Evolutionary conservation across 2,888 invertebrate genomes (phyloP), one percentile per base, ranked within the genome.

Genomic region (Xestia c-nigrum): DNA sequence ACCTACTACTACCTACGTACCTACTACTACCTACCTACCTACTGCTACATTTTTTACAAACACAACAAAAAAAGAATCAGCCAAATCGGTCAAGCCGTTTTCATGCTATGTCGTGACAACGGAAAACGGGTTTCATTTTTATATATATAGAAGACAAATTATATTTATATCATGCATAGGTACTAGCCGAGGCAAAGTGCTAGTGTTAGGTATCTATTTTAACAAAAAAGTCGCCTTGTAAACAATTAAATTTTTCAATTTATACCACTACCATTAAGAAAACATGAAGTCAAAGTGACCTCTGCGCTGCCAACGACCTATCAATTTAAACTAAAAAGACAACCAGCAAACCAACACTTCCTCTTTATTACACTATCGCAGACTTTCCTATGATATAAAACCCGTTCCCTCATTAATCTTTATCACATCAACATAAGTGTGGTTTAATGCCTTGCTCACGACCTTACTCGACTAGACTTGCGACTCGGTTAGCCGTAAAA

Each of bases 341-440:
- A 40, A 19, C 12, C 21, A 57, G 38, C 0, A 24, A 55, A 65
- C 46, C 55, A 14, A 70, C 43, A 77, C 71, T 65, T 67, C 50
- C 68, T 74, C 61, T 46, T 46, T 52, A 74, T 63, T 14, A 66
- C 50, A 72, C 57, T 63, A 75, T 57, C 21, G 46, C 57, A 69
- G 57, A 52, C 16, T 40, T 1, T 69, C 46, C 40, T 64, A 71
- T 65, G 47, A 69, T 46, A 50, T 3, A 83, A 47, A 81, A 83
- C 84, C 72, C 47, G 70, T 80, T 84, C 63, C 69, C 59, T 74
- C 81, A 80, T 83, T 80, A 72, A 83, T 84, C 84, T 84, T 80
- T 72, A 72, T 69, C 76, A 67, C 80, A 67, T 81, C 70, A 80
- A 72, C 66, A 72, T 57, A 55, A 74, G 46, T 63, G 71, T 80